Evolutionary conservation across 2,113 vertebrate genomes (phyloP).

Genomic region (Oreochromis tanganicae): DNA sequence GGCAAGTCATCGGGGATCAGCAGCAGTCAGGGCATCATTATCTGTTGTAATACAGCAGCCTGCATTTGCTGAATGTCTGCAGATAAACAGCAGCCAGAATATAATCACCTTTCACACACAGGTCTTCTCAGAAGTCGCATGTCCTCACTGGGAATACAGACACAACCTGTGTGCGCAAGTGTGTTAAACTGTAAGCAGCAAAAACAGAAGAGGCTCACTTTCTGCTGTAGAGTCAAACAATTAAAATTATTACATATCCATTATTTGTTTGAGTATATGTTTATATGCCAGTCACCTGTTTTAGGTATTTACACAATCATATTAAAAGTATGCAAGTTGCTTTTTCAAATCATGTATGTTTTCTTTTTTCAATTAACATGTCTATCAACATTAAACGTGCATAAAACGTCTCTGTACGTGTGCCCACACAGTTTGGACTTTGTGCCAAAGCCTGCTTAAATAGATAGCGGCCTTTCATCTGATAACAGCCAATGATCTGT

Average conservation of each 20-base stretch:
- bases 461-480: background rate
- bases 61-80: background rate
- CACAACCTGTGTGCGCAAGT: background rate
- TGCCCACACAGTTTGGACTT: background rate
- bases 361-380: background rate
- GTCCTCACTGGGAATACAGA: background rate
- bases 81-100: slow-evolving; percentile 64
- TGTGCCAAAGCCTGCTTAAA: background rate
- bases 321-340: background rate
- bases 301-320: background rate
- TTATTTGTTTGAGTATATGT: background rate
- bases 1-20: slow-evolving; percentile 29
- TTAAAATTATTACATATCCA: background rate
- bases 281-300: background rate
- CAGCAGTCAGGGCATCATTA: slow-evolving; percentile 58
- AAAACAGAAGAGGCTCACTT: background rate
- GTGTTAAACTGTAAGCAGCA: background rate
- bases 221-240: background rate
- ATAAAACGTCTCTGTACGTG: background rate
- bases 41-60: slow-evolving; percentile 59
- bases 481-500: background rate
- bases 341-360: background rate
- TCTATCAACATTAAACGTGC: background rate
- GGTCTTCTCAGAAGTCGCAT: slow-evolving; percentile 58
- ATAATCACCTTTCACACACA: slow-evolving; percentile 67